phyloP scores from a whole-genome alignment of 2,113 vertebrate genomes.

The Ceuthmochares aereus region DNA sequence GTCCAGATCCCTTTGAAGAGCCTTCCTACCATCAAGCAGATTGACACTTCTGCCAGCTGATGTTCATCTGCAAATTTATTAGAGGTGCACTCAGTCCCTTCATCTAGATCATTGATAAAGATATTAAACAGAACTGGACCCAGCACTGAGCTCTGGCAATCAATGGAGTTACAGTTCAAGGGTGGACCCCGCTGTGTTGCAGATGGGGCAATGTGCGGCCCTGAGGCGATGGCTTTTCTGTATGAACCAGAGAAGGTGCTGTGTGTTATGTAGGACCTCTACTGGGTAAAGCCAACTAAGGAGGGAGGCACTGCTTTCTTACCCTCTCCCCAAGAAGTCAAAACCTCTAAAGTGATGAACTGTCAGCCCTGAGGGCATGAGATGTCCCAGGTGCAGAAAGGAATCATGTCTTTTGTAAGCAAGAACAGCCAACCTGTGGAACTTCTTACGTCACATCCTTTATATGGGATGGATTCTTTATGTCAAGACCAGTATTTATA shows the following conservation, averaged over 20 bases:
- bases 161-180: not conserved
- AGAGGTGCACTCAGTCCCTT: too few relatives aligned
- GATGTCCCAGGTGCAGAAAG: not conserved
- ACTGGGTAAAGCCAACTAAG: not conserved
- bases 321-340: not conserved
- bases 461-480: not conserved
- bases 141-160: too few relatives aligned
- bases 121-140: too few relatives aligned
- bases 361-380: not conserved
- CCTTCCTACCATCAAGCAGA: too few relatives aligned
- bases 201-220: not conserved
- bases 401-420: not conserved
- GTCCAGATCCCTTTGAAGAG: too few relatives aligned
- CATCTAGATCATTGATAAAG: too few relatives aligned
- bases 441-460: not conserved
- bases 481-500: not conserved
- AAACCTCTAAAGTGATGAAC: not conserved
- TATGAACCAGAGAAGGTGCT: not conserved
- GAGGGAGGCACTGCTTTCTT: not conserved
- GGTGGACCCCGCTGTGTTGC: fast-evolving
- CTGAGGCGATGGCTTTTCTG: not conserved
- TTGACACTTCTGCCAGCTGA: too few relatives aligned
- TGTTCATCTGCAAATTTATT: too few relatives aligned
- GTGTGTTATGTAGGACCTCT: not conserved
- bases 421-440: not conserved